Conservation (phyloP, 1,140 invertebrate species). For the Nautilus pompilius region DNA sequence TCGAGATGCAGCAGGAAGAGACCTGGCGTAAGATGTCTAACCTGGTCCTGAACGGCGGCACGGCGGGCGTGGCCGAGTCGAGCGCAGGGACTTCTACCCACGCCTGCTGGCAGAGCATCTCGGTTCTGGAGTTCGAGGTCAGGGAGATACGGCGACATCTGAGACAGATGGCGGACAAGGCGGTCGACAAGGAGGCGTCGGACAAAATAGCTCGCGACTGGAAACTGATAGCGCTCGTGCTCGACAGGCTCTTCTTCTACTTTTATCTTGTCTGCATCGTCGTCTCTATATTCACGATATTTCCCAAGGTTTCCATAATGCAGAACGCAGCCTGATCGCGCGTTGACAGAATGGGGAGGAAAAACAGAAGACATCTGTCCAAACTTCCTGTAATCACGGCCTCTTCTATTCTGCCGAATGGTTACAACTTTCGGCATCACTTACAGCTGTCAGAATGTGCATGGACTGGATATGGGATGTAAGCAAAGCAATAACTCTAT, state of each 20-base stretch:
- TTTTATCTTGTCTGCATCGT: constrained; percentile 46
- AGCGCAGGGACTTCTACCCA: constrained; percentile 4
- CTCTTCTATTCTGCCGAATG: no score
- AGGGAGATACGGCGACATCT: constrained; percentile 41
- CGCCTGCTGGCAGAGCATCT: constrained; percentile 5
- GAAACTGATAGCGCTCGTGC: constrained; percentile 48
- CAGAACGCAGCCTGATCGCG: no score
- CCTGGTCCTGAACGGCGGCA: neutral
- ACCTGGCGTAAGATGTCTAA: constrained; percentile 19
- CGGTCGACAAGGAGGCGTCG: constrained; percentile 32
- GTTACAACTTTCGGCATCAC: no score
- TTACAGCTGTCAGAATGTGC: no score
- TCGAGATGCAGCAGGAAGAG: constrained; percentile 32
- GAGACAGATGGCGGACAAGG: constrained; percentile 28
- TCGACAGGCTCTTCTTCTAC: constrained; percentile 53
- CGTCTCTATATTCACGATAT: constrained; percentile 46
- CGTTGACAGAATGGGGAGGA: no score
- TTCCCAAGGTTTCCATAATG: constrained; percentile 32
- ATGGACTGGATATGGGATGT: no score
- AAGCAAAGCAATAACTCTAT: no score
- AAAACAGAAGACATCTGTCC: no score
- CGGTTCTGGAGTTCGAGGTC: constrained; percentile 41
- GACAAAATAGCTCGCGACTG: constrained; percentile 47
- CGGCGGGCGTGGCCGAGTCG: neutral
- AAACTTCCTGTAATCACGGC: no score